Base-by-base conservation (phyloP, 2,797 vertebrate species). In the Danio tinwini region DNA sequence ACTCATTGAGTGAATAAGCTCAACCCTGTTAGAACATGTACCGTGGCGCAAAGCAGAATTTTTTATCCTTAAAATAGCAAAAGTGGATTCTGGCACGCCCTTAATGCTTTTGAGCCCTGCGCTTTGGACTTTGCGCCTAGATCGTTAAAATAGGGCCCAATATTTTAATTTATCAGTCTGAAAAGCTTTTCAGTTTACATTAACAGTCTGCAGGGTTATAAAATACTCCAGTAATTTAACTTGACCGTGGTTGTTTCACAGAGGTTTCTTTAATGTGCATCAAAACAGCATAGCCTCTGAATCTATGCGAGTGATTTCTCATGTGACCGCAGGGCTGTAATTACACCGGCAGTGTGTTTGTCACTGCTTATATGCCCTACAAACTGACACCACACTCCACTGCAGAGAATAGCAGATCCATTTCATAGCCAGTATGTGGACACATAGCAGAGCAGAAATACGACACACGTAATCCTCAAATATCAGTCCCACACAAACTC, bases 341-440 rank as follows among this genome's bases (percentile, higher is more conserved):
- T 83, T 82, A 81, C 59, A 53, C 69, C 17, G 19, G 71, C 44
- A 59, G 67, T 67, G 61, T 11, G 61, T 82, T 84, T 68, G 65
- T 85, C 58, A 84, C 61, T 39, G 53, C 65, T 76, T 82, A 82
- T 82, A 58, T 39, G 62, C 44, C 10, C 67, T 55, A 56, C 49
- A 72, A 58, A 85, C 75, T 76, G 83, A 52, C 67, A 82, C 62
- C 19, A 19, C 42, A 53, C 74, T 78, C 44, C 52, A 64, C 67
- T 77, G 61, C 65, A 64, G 55, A 71, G 16, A 61, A 71, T 76
- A 80, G 50, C 55, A 79, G 68, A 70, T 86, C 80, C 73, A 82
- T 81, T 84, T 80, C 82, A 74, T 74, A 55, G 72, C 81, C 62
- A 65, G 81, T 59, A 80, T 56, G 76, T 65, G 50, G 10, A 78